Conservation (phyloP, 92 coral and sea anemone genomes). For the Blastomussa wellsi region DNA sequence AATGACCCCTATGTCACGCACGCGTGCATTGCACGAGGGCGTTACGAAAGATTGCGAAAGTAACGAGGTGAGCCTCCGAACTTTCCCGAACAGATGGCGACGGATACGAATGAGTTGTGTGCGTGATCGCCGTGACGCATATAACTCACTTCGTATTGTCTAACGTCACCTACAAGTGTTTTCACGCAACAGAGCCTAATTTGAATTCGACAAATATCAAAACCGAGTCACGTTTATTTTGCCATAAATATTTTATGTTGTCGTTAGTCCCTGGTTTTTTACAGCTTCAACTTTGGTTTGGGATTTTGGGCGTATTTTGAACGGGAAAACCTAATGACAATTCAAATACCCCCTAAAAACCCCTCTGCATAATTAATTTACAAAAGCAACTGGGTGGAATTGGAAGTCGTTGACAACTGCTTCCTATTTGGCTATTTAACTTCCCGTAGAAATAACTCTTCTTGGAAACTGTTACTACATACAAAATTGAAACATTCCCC, state of each 20-base stretch:
- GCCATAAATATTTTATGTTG: not conserved
- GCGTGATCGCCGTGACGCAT: not conserved
- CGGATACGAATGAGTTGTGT: not conserved
- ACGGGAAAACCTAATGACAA: not conserved
- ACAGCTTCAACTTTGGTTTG: not conserved
- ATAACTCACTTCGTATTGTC: not conserved
- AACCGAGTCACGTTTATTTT: not conserved
- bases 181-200: not conserved
- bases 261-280: too few species aligned
- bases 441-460: not conserved
- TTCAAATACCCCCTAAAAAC: not conserved
- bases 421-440: not conserved
- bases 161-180: not conserved
- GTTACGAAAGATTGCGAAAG: constrained; percentile 2
- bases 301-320: not conserved
- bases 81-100: constrained; percentile 1
- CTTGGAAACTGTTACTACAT: not conserved
- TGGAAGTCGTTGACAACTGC: not conserved
- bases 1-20: constrained; percentile 11
- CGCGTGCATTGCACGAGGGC: not conserved
- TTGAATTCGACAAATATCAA: not conserved
- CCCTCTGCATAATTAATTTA: not conserved
- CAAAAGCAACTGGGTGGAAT: not conserved
- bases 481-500: not conserved
- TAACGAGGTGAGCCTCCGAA: not conserved